Base-by-base conservation (phyloP, 2,888 invertebrate species). In the Eilema sororculum region DNA sequence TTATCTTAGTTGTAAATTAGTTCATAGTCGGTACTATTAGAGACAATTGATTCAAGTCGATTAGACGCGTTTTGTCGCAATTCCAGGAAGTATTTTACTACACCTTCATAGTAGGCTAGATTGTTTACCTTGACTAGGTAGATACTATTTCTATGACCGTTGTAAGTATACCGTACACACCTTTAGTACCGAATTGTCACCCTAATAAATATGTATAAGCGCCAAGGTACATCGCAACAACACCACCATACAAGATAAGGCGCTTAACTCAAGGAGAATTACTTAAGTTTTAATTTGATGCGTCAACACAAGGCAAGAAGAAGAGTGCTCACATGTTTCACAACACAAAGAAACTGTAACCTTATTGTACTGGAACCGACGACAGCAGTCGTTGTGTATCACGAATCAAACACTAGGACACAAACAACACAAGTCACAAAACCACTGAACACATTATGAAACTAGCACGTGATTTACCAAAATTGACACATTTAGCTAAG, bases 321-420 rank as follows among this genome's bases (percentile, higher is more conserved):
- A 85, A 80, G 85, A 86, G 84, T 79, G 81, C 78, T 82, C 81
- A 81, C 74, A 75, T 82, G 83, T 87, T 85, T 86, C 86, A 87
- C 85, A 84, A 87, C 90, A 94, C 94, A 94, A 93, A 93, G 94
- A 89, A 89, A 86, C 82, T 76, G 83, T 79, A 87, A 85, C 81
- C 79, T 84, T 87, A 86, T 89, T 88, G 87, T 88, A 79, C 84
- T 79, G 74, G 71, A 76, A 78, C 72, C 84, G 80, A 69, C 72
- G 76, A 82, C 77, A 73, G 81, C 78, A 78, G 78, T 52, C 20
- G 52, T 78, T 75, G 81, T 68, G 33, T 73, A 69, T 61, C 80
- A 85, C 82, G 81, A 82, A 87, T 86, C 83, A 83, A 89, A 86
- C 86, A 87, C 84, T 77, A 85, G 83, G 80, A 81, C 85, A 90